A percentile compares a stretch with the other conserved stretches of the same genome.
Evolutionary conservation across 2,113 vertebrate species (phyloP).

Genomic region (Pollachius pollachius): DNA sequence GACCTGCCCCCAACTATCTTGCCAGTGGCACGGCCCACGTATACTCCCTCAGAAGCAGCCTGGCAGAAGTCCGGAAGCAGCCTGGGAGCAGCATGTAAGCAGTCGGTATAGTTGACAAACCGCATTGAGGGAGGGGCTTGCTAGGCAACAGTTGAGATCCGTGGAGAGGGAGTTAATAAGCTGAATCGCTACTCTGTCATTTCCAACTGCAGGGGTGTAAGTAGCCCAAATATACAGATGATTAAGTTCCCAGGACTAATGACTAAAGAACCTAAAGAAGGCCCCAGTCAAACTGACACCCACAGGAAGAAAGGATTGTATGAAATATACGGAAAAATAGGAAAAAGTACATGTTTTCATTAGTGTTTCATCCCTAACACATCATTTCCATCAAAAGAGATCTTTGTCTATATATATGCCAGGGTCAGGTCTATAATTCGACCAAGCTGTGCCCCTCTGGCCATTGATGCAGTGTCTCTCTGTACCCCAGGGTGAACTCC

Average conservation of each 20-base stretch:
- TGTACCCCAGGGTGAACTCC: conserved; percentile 46
- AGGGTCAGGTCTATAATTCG: conserved; percentile 27
- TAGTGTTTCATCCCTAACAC: background rate
- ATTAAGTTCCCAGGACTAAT: conserved; percentile 40
- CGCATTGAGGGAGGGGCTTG: conserved; percentile 41
- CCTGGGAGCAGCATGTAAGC: conserved; percentile 22
- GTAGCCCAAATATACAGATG: conserved; percentile 25
- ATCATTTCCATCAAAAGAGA: conserved; percentile 35
- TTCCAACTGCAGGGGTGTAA: conserved; percentile 41
- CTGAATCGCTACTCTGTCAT: conserved; percentile 57
- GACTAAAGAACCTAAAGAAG: conserved; percentile 42
- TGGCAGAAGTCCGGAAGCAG: conserved; percentile 27
- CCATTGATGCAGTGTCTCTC: conserved; percentile 33
- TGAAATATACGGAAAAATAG: conserved; percentile 45
- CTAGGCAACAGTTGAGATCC: conserved; percentile 42
- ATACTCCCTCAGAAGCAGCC: conserved; percentile 31
- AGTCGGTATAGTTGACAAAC: conserved; percentile 31
- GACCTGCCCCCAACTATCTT: conserved; percentile 43
- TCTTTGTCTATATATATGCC: conserved; percentile 14
- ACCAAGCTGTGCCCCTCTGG: conserved; percentile 30
- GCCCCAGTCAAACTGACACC: conserved; percentile 46
- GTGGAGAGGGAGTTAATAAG: conserved; percentile 38
- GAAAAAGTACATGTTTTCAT: conserved; percentile 15
- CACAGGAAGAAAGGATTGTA: conserved; percentile 30
- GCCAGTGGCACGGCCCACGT: conserved; percentile 37